phyloP scores from a whole-genome alignment of 2,113 vertebrate genomes.

The Pteruthius melanotis region DNA sequence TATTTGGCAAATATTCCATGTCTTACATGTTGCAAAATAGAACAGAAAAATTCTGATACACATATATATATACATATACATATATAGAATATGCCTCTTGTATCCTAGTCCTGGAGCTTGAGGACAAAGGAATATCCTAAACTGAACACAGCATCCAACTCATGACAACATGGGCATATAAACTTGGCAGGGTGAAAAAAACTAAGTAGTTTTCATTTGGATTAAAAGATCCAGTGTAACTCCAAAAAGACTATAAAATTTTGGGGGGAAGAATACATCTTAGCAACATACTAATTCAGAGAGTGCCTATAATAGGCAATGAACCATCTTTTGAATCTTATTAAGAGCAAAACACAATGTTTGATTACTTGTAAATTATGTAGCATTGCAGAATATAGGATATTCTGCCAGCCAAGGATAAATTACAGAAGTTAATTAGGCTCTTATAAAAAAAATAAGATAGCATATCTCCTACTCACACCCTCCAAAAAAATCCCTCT shows the following conservation, averaged over 20 bases:
- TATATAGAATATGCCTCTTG: neutral
- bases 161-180: neutral
- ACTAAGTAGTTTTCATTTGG: neutral
- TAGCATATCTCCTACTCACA: neutral
- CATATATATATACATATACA: too few relatives aligned
- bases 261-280: neutral
- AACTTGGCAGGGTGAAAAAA: neutral
- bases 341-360: neutral
- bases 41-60: neutral
- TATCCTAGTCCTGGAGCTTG: neutral
- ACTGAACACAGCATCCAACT: neutral
- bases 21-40: neutral
- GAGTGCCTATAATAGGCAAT: neutral
- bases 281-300: neutral
- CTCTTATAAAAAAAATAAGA: neutral
- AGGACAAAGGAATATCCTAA: neutral
- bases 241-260: neutral
- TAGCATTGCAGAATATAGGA: neutral
- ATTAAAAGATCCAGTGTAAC: neutral
- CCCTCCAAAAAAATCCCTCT: accelerated
- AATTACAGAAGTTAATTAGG: neutral
- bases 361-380: neutral
- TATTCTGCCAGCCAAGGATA: neutral
- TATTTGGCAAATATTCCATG: neutral
- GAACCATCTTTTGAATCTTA: neutral